Conservation (phyloP, 2,113 vertebrate genomes). For the Irena cyanogastra region DNA sequence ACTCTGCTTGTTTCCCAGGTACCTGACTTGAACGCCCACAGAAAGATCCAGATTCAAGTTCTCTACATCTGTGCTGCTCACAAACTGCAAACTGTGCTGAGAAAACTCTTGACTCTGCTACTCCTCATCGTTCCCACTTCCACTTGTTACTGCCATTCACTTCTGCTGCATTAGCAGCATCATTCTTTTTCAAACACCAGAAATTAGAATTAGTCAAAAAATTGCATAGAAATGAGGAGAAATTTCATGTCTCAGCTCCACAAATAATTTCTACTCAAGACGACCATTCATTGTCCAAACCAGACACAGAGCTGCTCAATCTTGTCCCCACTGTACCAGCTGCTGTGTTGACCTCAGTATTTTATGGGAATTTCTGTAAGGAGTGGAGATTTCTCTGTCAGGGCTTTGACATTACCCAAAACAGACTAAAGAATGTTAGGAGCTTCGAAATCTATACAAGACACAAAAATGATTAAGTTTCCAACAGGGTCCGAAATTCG, state of each 20-base stretch:
- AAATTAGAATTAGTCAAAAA: not conserved
- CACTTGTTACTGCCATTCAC: not conserved
- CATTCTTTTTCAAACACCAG: not conserved
- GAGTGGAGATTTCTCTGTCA: not conserved
- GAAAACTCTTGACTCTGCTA: not conserved
- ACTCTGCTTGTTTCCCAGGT: not conserved
- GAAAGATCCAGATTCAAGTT: not conserved
- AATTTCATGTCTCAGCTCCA: not conserved
- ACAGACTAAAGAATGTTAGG: not conserved
- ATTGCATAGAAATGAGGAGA: not conserved
- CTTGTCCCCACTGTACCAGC: no score
- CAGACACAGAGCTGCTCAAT: not conserved
- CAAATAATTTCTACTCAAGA: not conserved
- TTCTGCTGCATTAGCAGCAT: not conserved
- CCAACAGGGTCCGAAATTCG: no score
- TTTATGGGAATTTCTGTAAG: not conserved
- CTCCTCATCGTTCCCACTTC: not conserved
- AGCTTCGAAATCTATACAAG: not conserved
- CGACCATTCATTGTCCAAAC: not conserved
- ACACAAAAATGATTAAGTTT: not conserved
- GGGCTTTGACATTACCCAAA: not conserved
- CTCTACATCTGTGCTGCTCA: not conserved
- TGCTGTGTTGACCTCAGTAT: not conserved
- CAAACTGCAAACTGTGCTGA: not conserved
- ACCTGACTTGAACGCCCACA: not conserved